phyloP scores from a whole-genome alignment of 2,797 vertebrate genomes.

The Spinibarbus caldwelli region DNA sequence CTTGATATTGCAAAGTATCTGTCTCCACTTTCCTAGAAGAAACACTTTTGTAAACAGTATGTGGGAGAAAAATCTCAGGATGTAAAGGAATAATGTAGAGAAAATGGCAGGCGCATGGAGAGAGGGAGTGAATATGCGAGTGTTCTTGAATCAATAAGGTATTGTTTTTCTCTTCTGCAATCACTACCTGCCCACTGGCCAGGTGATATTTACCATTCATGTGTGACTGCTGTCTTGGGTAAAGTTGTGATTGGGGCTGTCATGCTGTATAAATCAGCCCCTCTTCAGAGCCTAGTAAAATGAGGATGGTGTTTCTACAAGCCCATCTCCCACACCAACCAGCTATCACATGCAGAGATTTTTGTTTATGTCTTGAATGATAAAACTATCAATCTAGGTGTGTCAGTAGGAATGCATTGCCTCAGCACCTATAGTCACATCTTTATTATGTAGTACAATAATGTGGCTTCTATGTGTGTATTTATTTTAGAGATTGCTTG shows the following conservation, averaged over 20 bases:
- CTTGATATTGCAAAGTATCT: conserved; percentile 1
- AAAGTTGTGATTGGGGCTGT: conserved; percentile 55
- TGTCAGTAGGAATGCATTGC: neutral
- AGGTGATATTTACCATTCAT: conserved; percentile 57
- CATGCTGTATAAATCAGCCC: conserved; percentile 57
- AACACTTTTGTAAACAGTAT: conserved; percentile 11
- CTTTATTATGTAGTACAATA: neutral
- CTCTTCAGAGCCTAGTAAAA: conserved; percentile 40
- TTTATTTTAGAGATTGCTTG: conserved; percentile 5
- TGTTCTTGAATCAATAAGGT: conserved; percentile 64
- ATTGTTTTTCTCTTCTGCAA: conserved; percentile 58
- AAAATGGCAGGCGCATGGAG: neutral
- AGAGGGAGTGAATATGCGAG: conserved; percentile 20
- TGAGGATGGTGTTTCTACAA: conserved; percentile 38
- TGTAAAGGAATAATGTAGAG: conserved; percentile 4
- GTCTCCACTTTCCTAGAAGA: conserved; percentile 8
- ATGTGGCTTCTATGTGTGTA: neutral
- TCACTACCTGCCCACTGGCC: conserved; percentile 44
- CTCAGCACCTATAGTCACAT: neutral
- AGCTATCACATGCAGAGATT: conserved; percentile 23
- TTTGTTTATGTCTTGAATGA: conserved; percentile 18
- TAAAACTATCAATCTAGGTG: conserved; percentile 33
- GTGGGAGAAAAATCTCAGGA: neutral
- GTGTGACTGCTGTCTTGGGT: conserved; percentile 50
- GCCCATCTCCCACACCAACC: neutral